Base-by-base conservation (phyloP, 2,113 vertebrate species). In the Phalacrocorax aristotelis region DNA sequence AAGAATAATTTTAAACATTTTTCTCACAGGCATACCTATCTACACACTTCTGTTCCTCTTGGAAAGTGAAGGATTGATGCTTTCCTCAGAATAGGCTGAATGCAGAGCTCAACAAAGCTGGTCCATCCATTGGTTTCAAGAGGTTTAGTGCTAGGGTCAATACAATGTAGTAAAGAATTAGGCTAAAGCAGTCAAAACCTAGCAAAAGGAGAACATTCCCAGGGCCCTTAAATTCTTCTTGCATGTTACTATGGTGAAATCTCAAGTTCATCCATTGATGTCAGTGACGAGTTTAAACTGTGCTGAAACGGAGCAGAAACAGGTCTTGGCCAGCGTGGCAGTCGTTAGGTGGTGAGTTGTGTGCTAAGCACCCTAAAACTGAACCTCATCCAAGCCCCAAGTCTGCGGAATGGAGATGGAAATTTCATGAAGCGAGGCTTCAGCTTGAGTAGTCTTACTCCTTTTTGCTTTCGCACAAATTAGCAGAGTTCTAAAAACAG, bases 401-500 rank as follows among this genome's bases (percentile, higher is more conserved):
- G 77, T 34, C 69, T 87, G 87, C 70, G 87, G 75, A 83, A 94
- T n/a, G 36, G 78, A 76, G 87, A 90, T 94, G 96, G 95, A 97
- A 97, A 95, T 90, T 95, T 89, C 0, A 0, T 44, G 44, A 77
- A 95, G 89, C 1, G 8, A 69, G 46, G 78, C 82, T 96, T 95
- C 81, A 62, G 6, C 9, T 61, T 42, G 78, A 81, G 38, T 36
- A 57, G 66, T 89, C 82, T 92, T 72, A 32, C 61, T 96, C 52
- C 32, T 83, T 87, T 58, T 57, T 82, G 42, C 83, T 92, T 86
- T 95, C 11, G 14, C 69, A 44, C 87, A 92, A 87, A 93, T 95
- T 95, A 93, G 55, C 44, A 55, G 83, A 74, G 69, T 57, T 94
- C 96, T 96, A 93, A 96, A 97, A 97, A 92, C 86, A 81, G 81